Base-by-base conservation (phyloP, 2,888 invertebrate genomes). In the Sinhomidia bicolor region DNA sequence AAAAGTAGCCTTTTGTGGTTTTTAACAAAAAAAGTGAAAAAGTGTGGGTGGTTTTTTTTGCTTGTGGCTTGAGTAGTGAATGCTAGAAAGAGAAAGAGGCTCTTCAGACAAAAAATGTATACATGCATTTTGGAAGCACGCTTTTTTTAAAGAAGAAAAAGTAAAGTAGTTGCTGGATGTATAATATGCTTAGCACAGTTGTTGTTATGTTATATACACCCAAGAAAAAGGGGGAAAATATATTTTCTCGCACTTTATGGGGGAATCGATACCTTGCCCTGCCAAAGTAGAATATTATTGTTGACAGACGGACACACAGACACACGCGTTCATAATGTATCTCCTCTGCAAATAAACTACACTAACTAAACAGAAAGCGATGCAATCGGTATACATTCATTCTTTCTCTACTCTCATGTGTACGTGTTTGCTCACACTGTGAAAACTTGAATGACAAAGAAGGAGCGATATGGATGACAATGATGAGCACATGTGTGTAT, bases 241-340 rank as follows among this genome's bases (percentile, higher is more conserved):
- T n/a, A n/a, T 71, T 44, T 74, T 74, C 74, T 47, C 74, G 47
- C 74, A 74, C 74, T 74, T 47, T 74, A 47, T 23, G 26, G 10
- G 20, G 20, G 81, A 83, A 83, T 83, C 83, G 83, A 83, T 83
- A 82, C 65, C 41, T n/a, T n/a, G n/a, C n/a, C n/a, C 74, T 74
- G 74, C 47, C 74, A 74, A 74, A 65, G 20, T 57, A 10, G 57
- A 57, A 68, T 74, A 74, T 74, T 47, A 83, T 83, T 71, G 83
- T 83, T 83, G 83, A 83, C 83, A 83, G 81, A 68, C 29, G 68
- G 32, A 68, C 65, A 74, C 1, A 17, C 12, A 65, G 23, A 10
- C 29, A 32, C 3, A 6, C 44, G 23, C n/a, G 14, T 71, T 68
- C 57, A 36, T 83, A 54, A 83, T 71, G 68, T 71, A 26, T 71